Conservation (phyloP, 2,888 invertebrate genomes). For the Notodonta ziczac region DNA sequence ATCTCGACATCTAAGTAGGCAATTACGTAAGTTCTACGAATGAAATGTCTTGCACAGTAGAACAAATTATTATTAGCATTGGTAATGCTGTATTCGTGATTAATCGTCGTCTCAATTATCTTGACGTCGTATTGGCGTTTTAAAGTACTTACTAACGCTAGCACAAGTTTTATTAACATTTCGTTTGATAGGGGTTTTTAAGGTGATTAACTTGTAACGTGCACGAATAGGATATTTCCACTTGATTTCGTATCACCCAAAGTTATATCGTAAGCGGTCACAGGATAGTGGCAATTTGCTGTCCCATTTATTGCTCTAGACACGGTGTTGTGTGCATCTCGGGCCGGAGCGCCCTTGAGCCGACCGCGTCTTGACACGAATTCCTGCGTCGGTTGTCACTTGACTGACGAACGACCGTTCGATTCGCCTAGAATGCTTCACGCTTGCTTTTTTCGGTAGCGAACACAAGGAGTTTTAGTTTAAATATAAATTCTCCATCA, state of each 20-base stretch:
- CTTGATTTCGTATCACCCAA: not conserved
- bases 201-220: no score
- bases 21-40: not conserved
- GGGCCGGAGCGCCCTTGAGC: constrained; percentile 51
- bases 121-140: not conserved
- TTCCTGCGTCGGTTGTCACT: constrained; percentile 26
- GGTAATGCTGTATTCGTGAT: constrained; percentile 1
- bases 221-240: not conserved
- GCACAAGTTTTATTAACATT: no score
- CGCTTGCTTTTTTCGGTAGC: not conserved
- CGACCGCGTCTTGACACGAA: constrained; percentile 49
- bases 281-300: constrained; percentile 18
- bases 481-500: not conserved
- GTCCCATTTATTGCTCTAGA: constrained; percentile 45
- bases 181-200: no score
- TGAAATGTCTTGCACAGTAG: constrained; percentile 11
- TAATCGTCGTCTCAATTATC: not conserved
- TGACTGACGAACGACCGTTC: not conserved
- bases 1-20: not conserved
- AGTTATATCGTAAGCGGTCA: constrained; percentile 11
- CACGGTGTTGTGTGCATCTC: constrained; percentile 19
- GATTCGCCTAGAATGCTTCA: not conserved
- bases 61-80: not conserved
- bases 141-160: not conserved
- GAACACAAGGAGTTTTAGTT: not conserved